Conservation (phyloP, 2,113 vertebrate genomes). For the Phrynocephalus versicolor region DNA sequence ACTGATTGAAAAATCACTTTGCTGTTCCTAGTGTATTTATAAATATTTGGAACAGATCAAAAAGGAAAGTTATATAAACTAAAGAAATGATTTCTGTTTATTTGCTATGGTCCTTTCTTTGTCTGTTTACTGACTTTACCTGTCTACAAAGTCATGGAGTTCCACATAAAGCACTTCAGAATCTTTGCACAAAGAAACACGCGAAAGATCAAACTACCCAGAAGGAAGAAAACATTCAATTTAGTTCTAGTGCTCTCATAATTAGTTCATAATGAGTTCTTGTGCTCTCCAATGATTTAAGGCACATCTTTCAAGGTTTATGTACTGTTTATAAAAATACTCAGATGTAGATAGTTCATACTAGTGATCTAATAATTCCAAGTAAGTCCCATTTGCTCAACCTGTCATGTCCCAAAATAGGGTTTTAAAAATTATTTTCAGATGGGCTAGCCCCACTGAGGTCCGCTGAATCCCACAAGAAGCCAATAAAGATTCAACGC, state of each 20-base stretch:
- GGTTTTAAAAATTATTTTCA: too few relatives aligned
- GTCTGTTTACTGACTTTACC: neutral
- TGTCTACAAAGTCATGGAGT: neutral
- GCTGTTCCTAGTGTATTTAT: neutral
- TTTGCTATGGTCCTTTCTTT: neutral
- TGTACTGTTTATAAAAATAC: neutral
- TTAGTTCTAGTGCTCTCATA: neutral
- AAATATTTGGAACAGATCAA: neutral
- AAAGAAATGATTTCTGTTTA: rapidly evolving
- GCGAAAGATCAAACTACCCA: neutral
- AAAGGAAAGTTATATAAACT: rapidly evolving
- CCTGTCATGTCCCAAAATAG: too few relatives aligned
- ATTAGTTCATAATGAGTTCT: neutral
- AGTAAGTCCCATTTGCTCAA: neutral
- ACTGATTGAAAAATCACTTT: conserved; percentile 42
- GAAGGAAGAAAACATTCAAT: neutral
- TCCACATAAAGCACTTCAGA: neutral
- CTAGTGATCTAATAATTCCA: neutral
- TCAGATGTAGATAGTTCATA: neutral
- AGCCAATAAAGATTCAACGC: too few relatives aligned
- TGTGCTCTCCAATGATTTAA: neutral
- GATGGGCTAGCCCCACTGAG: too few relatives aligned
- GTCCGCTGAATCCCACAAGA: too few relatives aligned
- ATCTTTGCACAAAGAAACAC: neutral
- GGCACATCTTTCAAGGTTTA: neutral